These are phyloP conservation scores for Nesometra sesokonis DNA, from an alignment of 35 echinoderm and acorn worm species.

Conservation along the genomic window DNA sequence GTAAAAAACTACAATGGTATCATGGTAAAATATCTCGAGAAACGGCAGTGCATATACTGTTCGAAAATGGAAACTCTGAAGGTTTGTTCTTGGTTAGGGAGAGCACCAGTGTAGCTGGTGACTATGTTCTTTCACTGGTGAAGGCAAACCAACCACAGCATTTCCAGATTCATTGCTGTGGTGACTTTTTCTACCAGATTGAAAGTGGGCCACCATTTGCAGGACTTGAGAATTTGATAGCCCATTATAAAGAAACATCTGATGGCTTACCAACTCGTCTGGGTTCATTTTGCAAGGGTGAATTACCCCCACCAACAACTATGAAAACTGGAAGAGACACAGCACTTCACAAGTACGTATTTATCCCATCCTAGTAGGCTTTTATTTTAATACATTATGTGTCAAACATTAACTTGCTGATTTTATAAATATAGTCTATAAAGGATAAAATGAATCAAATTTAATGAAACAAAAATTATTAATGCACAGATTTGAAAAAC, in stretches of 20 bases:
- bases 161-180: slow-evolving; percentile 88
- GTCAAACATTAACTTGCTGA: too few relatives aligned
- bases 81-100: slow-evolving; percentile 69
- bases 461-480: too few relatives aligned
- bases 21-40: slow-evolving; percentile 93
- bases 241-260: slow-evolving; percentile 23
- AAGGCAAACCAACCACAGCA: slow-evolving; percentile 63
- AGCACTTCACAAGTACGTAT: slow-evolving; percentile 38
- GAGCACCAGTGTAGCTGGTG: slow-evolving; percentile 66
- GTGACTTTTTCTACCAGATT: slow-evolving; percentile 77
- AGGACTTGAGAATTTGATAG: slow-evolving; percentile 36
- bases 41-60: slow-evolving; percentile 61
- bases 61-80: slow-evolving; percentile 48
- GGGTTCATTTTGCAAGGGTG: slow-evolving; percentile 21
- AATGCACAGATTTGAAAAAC: too few relatives aligned
- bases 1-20: slow-evolving; percentile 70
- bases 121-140: slow-evolving; percentile 90
- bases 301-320: slow-evolving; percentile 17
- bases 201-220: slow-evolving; percentile 47
- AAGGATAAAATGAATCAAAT: too few relatives aligned
- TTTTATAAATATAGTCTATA: too few relatives aligned
- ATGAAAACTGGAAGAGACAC: slow-evolving; percentile 31
- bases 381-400: too few relatives aligned
- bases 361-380: too few relatives aligned
- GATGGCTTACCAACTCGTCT: slow-evolving; percentile 42